A percentile compares a stretch with the other conserved stretches of the same genome.
Conservation (phyloP, 1,140 invertebrate genomes). For the Eubasilissa regina region DNA sequence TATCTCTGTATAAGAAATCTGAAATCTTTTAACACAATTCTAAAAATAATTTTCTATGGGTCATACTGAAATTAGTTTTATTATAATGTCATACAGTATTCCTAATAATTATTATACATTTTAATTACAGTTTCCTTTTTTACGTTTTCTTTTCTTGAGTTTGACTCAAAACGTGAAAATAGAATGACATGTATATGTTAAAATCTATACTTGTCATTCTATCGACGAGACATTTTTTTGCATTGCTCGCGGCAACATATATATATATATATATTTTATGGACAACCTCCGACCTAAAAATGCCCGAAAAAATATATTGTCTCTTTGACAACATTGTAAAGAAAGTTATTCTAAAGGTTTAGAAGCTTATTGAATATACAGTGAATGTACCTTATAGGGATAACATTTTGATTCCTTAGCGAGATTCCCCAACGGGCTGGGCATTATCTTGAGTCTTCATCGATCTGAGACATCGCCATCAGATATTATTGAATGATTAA, state of each 20-base stretch:
- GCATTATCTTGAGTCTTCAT: slow-evolving; percentile 44
- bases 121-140: too few species aligned
- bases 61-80: too few species aligned
- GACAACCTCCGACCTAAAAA: too few species aligned
- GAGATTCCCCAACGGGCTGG: slow-evolving; percentile 38
- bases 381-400: slow-evolving; percentile 14
- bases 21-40: not conserved
- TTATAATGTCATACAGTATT: too few species aligned
- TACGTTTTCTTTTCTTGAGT: too few species aligned
- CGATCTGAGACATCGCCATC: slow-evolving; percentile 37
- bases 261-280: not conserved
- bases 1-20: not conserved
- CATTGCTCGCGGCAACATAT: not conserved
- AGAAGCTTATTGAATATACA: not conserved
- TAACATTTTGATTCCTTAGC: slow-evolving; percentile 28
- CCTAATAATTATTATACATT: too few species aligned
- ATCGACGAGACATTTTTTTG: not conserved
- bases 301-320: too few species aligned
- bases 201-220: too few species aligned
- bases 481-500: slow-evolving; percentile 50
- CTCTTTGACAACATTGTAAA: too few species aligned
- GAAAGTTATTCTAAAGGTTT: not conserved
- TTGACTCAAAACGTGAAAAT: too few species aligned
- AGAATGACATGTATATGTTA: too few species aligned
- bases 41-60: not conserved